A percentile compares a stretch with the other conserved stretches of the same genome.
phyloP scores from a whole-genome alignment of 2,888 invertebrate species.

The Agonum fuliginosum region DNA sequence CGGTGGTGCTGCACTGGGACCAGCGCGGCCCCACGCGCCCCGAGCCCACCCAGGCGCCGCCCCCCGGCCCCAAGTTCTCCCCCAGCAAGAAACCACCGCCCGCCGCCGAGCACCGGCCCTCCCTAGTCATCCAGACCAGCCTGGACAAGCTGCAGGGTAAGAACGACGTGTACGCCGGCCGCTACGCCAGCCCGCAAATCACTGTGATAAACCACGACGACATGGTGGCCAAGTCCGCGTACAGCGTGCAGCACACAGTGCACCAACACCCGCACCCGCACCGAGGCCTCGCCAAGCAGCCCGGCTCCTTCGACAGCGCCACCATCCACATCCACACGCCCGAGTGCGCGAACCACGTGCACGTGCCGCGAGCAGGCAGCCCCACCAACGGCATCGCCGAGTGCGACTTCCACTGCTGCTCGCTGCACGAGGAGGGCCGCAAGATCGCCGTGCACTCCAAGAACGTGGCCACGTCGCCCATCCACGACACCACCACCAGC shows the following conservation, averaged over 20 bases:
- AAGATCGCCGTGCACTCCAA: conserved; percentile 91
- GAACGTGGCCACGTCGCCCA: conserved; percentile 94
- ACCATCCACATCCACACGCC: conserved; percentile 89
- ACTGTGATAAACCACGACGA: conserved; percentile 96
- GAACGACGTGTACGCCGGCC: conserved; percentile 75
- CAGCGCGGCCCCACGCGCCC: conserved; percentile 83
- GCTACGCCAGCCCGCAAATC: conserved; percentile 84
- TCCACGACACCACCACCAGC: conserved; percentile 83
- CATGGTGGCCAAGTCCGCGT: conserved; percentile 74
- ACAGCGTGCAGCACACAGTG: conserved; percentile 59
- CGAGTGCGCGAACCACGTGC: conserved; percentile 85
- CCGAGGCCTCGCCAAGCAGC: conserved; percentile 77
- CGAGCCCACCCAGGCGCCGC: conserved; percentile 74
- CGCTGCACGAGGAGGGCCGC: conserved; percentile 93
- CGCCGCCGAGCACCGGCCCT: conserved; percentile 78
- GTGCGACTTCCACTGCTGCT: conserved; percentile 97
- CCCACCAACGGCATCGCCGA: conserved; percentile 79
- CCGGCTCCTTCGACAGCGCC: conserved; percentile 82
- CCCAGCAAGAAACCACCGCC: conserved; percentile 74
- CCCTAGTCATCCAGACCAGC: conserved; percentile 85
- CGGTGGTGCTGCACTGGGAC: conserved; percentile 97
- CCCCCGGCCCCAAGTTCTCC: conserved; percentile 75
- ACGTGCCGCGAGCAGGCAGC: conserved; percentile 80
- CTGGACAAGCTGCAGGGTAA: conserved; percentile 78
- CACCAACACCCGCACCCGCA: conserved; percentile 71